Conservation (phyloP, 2,113 vertebrate species). For the Glaucidium brasilianum region DNA sequence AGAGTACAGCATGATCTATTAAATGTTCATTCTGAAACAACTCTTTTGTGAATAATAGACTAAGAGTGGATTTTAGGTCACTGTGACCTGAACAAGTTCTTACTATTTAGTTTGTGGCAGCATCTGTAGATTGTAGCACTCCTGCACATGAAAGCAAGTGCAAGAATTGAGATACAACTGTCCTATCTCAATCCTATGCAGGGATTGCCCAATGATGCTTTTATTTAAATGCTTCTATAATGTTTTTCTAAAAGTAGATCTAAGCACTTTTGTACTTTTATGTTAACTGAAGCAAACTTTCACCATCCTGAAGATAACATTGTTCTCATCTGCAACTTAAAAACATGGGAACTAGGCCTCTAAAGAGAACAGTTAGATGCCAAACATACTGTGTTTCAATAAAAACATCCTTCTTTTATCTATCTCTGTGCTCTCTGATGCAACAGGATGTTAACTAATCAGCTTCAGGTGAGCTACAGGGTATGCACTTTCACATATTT, state of each 20-base stretch:
- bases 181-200: neutral
- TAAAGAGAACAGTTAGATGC: neutral
- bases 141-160: neutral
- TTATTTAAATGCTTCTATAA: neutral
- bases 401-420: neutral
- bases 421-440: neutral
- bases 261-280: neutral
- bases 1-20: neutral
- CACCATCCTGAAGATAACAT: neutral
- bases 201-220: neutral
- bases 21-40: neutral
- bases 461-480: neutral
- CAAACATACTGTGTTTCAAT: neutral
- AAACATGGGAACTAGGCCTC: neutral
- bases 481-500: neutral
- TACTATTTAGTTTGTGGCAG: neutral
- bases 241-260: neutral
- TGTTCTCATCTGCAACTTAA: neutral
- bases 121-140: neutral
- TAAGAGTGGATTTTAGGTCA: neutral
- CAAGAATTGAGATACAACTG: neutral
- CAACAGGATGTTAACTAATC: neutral
- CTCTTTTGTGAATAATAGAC: neutral
- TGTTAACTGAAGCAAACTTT: neutral
- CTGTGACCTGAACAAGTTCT: neutral